Evolutionary conservation across 2,797 vertebrate species (phyloP).

Genomic region (Semotilus atromaculatus): DNA sequence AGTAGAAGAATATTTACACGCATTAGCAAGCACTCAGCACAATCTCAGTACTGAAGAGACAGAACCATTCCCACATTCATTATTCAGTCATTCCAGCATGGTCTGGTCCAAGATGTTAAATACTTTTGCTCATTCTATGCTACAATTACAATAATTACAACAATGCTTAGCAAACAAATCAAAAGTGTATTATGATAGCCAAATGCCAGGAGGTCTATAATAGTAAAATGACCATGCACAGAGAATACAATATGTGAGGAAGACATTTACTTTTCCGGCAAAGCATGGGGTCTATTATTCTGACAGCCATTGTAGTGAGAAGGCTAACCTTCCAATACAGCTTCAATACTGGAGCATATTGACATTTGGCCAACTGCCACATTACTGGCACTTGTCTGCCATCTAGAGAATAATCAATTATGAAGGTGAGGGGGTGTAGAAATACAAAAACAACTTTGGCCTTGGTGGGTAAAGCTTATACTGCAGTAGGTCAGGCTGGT

Average conservation of each 20-base stretch:
- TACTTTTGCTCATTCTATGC: background rate
- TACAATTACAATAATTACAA: background rate
- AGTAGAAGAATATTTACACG: slow-evolving; percentile 56
- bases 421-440: background rate
- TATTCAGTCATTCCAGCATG: slow-evolving; percentile 52
- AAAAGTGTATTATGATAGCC: background rate
- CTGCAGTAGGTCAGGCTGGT: background rate
- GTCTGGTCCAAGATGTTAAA: background rate
- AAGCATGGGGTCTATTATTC: background rate
- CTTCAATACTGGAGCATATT: background rate
- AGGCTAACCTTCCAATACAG: background rate
- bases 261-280: background rate
- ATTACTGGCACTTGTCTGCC: background rate
- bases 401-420: slow-evolving; percentile 20
- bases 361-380: slow-evolving; percentile 26
- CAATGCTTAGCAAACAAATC: background rate
- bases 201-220: background rate
- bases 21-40: slow-evolving; percentile 52
- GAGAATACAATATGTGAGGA: background rate
- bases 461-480: background rate
- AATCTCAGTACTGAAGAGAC: slow-evolving; percentile 54
- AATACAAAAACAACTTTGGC: background rate
- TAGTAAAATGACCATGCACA: background rate
- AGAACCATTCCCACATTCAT: slow-evolving; percentile 70
- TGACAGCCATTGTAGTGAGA: background rate